Evolutionary conservation across 2,797 vertebrate species (phyloP).

Genomic region (Ctenochaetus hawaiiensis): DNA sequence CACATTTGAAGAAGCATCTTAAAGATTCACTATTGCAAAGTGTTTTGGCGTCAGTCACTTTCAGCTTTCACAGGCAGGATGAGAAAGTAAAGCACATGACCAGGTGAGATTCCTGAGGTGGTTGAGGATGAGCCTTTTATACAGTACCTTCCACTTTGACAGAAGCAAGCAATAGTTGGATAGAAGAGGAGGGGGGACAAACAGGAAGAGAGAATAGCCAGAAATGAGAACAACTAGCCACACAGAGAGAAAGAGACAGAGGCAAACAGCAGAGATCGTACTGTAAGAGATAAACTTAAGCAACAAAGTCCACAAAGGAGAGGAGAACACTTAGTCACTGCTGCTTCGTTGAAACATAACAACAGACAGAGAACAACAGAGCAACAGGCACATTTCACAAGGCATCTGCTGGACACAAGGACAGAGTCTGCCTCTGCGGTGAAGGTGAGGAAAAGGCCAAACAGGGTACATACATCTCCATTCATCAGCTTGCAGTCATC

Average conservation of each 20-base stretch:
- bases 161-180: conserved; percentile 70
- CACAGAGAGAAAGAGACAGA: conserved; percentile 22
- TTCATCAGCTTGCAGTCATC: conserved; percentile 97
- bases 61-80: conserved; percentile 23
- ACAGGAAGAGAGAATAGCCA: conserved; percentile 58
- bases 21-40: neutral
- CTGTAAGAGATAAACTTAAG: neutral
- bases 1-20: neutral
- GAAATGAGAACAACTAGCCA: conserved; percentile 58
- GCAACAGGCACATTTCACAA: conserved; percentile 12
- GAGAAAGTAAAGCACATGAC: conserved; percentile 24
- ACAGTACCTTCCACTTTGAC: conserved; percentile 85
- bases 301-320: conserved; percentile 3
- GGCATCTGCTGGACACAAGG: conserved; percentile 9
- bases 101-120: conserved; percentile 26
- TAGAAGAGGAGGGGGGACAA: conserved; percentile 50
- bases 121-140: conserved; percentile 49
- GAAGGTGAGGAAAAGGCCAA: neutral
- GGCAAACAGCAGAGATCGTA: conserved; percentile 26
- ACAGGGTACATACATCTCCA: conserved; percentile 90
- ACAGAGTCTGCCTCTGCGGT: neutral
- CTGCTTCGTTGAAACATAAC: neutral
- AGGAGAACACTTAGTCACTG: conserved; percentile 10
- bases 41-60: neutral
- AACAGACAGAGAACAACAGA: conserved; percentile 10